A percentile compares a stretch with the other conserved stretches of the same genome.
phyloP scores from a whole-genome alignment of 2,888 invertebrate genomes.

The Heteromyza rotundicornis region DNA sequence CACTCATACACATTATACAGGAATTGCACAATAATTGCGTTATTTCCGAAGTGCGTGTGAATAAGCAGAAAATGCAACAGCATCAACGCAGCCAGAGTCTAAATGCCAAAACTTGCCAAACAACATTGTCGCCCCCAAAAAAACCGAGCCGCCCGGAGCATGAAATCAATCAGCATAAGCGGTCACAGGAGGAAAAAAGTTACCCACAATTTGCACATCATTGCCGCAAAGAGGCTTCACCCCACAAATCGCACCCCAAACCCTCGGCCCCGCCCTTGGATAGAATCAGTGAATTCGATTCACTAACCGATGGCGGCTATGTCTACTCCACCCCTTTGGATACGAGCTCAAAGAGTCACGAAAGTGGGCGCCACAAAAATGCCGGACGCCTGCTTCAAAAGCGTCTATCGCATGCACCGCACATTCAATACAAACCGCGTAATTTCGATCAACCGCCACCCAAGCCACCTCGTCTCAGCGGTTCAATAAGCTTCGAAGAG shows the following conservation, averaged over 20 bases:
- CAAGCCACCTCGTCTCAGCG: constrained; percentile 59
- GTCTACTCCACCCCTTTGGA: constrained; percentile 24
- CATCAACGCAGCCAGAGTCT: constrained; percentile 17
- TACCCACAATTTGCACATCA: background rate
- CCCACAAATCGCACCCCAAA: background rate
- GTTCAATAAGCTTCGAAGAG: constrained; percentile 40
- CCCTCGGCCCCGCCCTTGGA: constrained; percentile 16
- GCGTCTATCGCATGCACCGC: constrained; percentile 44
- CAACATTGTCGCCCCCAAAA: background rate
- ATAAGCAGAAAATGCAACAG: constrained; percentile 44
- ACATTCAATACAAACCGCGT: constrained; percentile 44
- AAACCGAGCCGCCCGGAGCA: background rate
- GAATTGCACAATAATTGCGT: constrained; percentile 58
- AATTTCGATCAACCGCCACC: constrained; percentile 45
- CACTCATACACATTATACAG: constrained; percentile 60
- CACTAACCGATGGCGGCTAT: constrained; percentile 22
- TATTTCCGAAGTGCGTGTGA: constrained; percentile 58
- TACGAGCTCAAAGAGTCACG: constrained; percentile 19
- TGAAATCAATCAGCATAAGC: background rate
- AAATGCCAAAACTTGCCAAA: constrained; percentile 11
- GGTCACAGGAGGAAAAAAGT: background rate
- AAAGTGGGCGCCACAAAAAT: constrained; percentile 37
- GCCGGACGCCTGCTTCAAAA: constrained; percentile 54
- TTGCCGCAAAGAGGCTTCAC: too few species aligned
- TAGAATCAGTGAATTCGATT: constrained; percentile 32